phyloP scores from a whole-genome alignment of 2,888 invertebrate genomes.

The Ormia ochracea region DNA sequence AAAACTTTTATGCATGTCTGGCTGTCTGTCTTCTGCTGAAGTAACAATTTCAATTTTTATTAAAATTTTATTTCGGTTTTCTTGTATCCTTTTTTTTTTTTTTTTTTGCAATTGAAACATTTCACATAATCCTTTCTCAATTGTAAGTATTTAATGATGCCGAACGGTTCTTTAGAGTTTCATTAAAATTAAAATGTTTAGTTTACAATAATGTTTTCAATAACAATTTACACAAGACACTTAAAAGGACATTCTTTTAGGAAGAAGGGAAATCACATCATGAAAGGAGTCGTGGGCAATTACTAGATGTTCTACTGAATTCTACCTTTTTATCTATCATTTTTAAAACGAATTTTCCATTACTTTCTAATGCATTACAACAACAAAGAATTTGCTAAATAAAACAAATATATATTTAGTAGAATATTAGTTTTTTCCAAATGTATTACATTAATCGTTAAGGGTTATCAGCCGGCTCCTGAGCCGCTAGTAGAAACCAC shows the following conservation, averaged over 20 bases:
- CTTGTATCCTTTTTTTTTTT: background rate
- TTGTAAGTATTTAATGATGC: conserved; percentile 27
- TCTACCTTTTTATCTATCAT: no score
- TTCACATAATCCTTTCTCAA: conserved; percentile 6
- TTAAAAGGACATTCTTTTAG: background rate
- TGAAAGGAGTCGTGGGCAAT: no score
- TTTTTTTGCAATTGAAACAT: background rate
- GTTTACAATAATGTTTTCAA: background rate
- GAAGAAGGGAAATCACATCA: no score
- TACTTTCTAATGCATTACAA: no score
- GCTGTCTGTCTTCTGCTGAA: background rate
- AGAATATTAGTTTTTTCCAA: no score
- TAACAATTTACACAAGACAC: background rate
- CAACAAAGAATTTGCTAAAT: no score
- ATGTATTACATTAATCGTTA: no score
- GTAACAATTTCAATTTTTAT: background rate
- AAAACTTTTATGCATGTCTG: conserved; percentile 42
- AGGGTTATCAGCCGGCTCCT: no score
- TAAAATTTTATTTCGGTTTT: background rate
- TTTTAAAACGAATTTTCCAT: no score
- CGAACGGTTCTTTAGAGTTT: conserved; percentile 32
- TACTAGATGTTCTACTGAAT: no score
- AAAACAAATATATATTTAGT: no score
- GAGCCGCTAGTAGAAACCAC: no score
- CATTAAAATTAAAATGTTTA: background rate